Conservation (phyloP, 2,888 invertebrate genomes). For the Orthosia gothica region DNA sequence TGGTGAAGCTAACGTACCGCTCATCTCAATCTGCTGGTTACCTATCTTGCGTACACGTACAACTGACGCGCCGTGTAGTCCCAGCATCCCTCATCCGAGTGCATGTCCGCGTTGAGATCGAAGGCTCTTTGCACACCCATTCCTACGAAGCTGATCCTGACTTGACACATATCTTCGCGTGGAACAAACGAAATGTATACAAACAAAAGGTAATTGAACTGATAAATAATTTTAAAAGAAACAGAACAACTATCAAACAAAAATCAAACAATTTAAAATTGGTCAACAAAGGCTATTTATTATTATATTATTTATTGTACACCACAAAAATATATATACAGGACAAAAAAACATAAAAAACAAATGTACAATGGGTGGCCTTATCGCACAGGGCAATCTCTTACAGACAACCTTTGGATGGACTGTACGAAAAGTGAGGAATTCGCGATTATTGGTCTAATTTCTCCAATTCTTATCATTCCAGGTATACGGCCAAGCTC, state of each 20-base stretch:
- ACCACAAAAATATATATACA: too few relatives aligned
- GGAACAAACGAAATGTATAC: slow-evolving; percentile 99
- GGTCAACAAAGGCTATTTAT: too few relatives aligned
- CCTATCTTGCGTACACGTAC: slow-evolving; percentile 97
- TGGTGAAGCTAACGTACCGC: slow-evolving; percentile 98
- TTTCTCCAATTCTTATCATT: slow-evolving; percentile 26
- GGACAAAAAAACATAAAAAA: too few relatives aligned
- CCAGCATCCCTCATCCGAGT: slow-evolving; percentile 96
- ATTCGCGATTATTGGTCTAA: too few relatives aligned
- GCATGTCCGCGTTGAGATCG: slow-evolving; percentile 97
- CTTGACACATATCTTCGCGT: slow-evolving; percentile 98
- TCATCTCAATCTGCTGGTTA: slow-evolving; percentile 99
- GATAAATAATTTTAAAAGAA: neutral
- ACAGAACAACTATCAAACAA: neutral
- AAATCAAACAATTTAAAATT: neutral
- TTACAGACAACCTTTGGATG: too few relatives aligned
- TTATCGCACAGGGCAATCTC: too few relatives aligned
- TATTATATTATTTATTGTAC: too few relatives aligned
- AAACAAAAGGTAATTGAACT: slow-evolving; percentile 94
- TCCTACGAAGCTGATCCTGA: slow-evolving; percentile 99
- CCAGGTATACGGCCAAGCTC: slow-evolving; percentile 96
- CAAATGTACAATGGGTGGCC: too few relatives aligned
- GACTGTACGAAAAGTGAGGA: too few relatives aligned
- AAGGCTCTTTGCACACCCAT: slow-evolving; percentile 97
- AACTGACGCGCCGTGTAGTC: slow-evolving; percentile 95